Conservation (phyloP, 2,888 invertebrate genomes). For the Synergus laeviventris region DNA sequence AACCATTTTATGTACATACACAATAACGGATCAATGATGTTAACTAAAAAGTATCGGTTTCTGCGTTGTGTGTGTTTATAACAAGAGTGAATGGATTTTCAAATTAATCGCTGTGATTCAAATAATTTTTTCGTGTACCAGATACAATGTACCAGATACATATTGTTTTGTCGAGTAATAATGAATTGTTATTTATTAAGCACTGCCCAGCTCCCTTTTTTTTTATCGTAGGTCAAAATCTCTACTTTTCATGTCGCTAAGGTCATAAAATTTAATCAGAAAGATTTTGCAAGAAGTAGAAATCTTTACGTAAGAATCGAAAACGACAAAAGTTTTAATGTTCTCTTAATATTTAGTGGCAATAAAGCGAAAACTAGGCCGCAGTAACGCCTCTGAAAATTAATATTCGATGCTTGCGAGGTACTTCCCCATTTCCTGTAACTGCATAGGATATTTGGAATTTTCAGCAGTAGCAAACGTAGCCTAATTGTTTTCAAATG, state of each 20-base stretch:
- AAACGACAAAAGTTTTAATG: not conserved
- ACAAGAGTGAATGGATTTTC: conserved; percentile 9
- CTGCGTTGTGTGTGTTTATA: not conserved
- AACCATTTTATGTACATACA: conserved; percentile 1
- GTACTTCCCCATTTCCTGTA: not conserved
- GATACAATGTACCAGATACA: too few species aligned
- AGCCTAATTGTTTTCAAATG: conserved; percentile 24
- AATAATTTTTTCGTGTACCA: not conserved
- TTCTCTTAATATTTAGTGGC: conserved; percentile 47
- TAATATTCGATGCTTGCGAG: conserved; percentile 58
- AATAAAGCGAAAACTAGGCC: conserved; percentile 58
- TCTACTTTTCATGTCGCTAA: not conserved
- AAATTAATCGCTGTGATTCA: not conserved
- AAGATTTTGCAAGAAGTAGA: not conserved
- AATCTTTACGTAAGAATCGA: not conserved
- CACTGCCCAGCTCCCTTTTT: too few species aligned
- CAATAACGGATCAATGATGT: not conserved
- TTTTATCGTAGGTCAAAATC: not conserved
- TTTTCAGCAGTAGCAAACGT: not conserved
- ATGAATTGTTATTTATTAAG: not conserved
- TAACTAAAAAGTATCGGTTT: not conserved
- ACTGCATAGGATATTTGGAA: not conserved
- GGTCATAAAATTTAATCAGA: not conserved
- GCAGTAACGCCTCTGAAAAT: conserved; percentile 58
- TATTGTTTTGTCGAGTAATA: not conserved